A percentile compares a stretch with the other conserved stretches of the same genome.
phyloP scores from a whole-genome alignment of 2,888 invertebrate genomes.

The Phytoseiulus persimilis region DNA sequence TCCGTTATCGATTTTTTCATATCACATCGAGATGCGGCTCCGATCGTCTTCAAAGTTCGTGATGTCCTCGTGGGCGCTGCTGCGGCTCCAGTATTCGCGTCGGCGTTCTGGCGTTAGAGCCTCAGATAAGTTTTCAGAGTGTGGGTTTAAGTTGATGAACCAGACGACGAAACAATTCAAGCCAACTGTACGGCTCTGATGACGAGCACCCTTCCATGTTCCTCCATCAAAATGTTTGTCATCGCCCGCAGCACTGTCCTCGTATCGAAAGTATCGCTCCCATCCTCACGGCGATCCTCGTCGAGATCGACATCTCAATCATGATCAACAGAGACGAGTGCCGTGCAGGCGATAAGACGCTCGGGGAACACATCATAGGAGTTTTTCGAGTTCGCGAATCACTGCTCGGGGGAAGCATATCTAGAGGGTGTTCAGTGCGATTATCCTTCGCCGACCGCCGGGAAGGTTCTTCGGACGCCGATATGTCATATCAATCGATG shows the following conservation, averaged over 20 bases:
- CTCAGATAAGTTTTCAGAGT: neutral
- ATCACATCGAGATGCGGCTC: neutral
- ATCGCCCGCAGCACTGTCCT: neutral
- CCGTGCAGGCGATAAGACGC: neutral
- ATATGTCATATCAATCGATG: neutral
- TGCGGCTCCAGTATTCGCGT: neutral
- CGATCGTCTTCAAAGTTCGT: neutral
- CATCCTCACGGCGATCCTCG: neutral
- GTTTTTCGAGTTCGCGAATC: neutral
- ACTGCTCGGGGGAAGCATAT: neutral
- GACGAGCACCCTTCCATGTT: too few relatives aligned
- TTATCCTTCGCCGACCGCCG: neutral
- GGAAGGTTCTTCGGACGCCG: neutral
- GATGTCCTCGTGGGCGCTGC: neutral
- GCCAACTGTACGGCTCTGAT: too few relatives aligned
- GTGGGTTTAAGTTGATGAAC: neutral
- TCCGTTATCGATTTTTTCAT: neutral
- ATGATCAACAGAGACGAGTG: neutral
- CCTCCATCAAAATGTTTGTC: too few relatives aligned
- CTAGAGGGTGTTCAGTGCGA: neutral
- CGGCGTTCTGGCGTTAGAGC: neutral
- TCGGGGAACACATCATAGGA: neutral
- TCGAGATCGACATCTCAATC: neutral
- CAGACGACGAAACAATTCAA: neutral
- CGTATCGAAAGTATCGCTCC: neutral